phyloP scores from a whole-genome alignment of 2,113 vertebrate genomes.

The Orientallactaga bullata region DNA sequence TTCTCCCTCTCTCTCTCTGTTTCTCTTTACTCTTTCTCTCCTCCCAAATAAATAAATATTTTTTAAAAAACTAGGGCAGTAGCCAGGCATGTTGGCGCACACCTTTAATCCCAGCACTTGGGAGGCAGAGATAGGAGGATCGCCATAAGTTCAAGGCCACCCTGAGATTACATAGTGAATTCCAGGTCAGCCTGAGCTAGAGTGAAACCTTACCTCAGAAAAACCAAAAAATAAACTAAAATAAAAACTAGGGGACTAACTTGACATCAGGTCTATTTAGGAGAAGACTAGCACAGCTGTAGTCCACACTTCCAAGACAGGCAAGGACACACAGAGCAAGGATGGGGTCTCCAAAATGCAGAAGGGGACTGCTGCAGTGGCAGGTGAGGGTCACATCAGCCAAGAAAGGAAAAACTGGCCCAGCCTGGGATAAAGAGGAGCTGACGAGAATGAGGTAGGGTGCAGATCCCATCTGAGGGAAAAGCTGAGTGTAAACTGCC shows the following conservation, averaged over 20 bases:
- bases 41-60: no score
- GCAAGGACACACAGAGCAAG: conserved; percentile 5
- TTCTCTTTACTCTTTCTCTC: no score
- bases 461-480: not conserved
- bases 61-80: no score
- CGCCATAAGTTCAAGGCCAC: no score
- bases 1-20: no score
- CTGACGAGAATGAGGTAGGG: conserved; percentile 1
- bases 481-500: not conserved
- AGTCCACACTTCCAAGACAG: not conserved
- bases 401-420: not conserved
- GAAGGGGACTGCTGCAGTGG: not conserved
- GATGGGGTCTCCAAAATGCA: not conserved
- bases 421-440: not conserved
- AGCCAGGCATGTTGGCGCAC: no score
- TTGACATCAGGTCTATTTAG: not conserved
- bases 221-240: no score
- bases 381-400: not conserved
- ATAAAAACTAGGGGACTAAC: not conserved
- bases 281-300: not conserved
- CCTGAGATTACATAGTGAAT: no score
- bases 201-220: no score
- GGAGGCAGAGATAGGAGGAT: no score
- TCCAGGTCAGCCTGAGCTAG: no score
- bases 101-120: no score